Conservation (phyloP, 2,888 invertebrate genomes). For the Gryllus longicercus region DNA sequence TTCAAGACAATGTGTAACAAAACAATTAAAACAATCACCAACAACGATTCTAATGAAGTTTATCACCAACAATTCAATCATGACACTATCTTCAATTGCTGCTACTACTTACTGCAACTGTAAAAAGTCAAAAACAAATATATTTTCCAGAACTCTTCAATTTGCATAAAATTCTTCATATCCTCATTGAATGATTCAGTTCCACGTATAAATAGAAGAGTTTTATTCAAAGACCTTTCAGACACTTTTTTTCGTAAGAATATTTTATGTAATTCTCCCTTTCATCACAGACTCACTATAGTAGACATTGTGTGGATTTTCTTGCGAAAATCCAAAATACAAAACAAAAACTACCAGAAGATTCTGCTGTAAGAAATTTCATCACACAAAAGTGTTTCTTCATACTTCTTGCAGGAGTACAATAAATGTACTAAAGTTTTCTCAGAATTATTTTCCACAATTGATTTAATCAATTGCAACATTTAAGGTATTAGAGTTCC, state of each 20-base stretch:
- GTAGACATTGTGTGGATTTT: conserved; percentile 43
- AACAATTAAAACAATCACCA: too few species aligned
- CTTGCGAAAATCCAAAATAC: conserved; percentile 56
- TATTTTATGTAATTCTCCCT: conserved; percentile 45
- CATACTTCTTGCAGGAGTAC: conserved; percentile 58
- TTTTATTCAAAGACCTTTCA: conserved; percentile 42
- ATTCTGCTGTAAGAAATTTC: conserved; percentile 57
- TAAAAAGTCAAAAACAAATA: conserved; percentile 11
- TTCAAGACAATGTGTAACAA: too few species aligned
- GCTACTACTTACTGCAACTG: too few species aligned
- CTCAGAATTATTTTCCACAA: conserved; percentile 65
- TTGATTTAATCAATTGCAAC: conserved; percentile 57
- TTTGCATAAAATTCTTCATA: conserved; percentile 42
- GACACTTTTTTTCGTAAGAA: conserved; percentile 46
- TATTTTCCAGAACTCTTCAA: conserved; percentile 18
- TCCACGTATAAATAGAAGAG: conserved; percentile 61
- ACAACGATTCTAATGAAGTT: too few species aligned
- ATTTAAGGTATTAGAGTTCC: conserved; percentile 75
- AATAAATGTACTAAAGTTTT: conserved; percentile 60
- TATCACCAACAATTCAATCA: too few species aligned
- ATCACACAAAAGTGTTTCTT: conserved; percentile 60
- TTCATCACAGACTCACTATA: conserved; percentile 55
- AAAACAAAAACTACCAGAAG: conserved; percentile 73
- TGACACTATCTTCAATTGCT: too few species aligned
- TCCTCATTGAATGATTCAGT: conserved; percentile 55